A percentile compares a stretch with the other conserved stretches of the same genome.
Evolutionary conservation across 2,888 invertebrate genomes (phyloP).

Genomic region (Malachius bipustulatus): DNA sequence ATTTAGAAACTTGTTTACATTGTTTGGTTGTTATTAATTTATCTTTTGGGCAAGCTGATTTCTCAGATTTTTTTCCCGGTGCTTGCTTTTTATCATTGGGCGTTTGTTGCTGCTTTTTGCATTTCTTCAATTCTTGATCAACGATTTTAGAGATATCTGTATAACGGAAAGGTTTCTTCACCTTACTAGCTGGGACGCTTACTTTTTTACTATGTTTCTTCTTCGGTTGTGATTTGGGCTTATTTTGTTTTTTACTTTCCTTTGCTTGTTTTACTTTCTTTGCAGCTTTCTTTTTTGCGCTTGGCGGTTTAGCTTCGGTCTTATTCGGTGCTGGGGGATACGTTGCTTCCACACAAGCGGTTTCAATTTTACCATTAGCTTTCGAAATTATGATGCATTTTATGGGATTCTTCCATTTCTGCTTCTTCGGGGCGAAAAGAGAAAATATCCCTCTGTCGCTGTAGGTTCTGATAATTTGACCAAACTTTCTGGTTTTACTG

Average conservation of each 20-base stretch:
- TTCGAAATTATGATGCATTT: not conserved
- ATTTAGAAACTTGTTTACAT: not conserved
- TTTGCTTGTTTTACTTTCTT: too few species aligned
- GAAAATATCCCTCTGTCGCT: not conserved
- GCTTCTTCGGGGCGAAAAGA: not conserved
- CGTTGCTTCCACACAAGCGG: conserved; percentile 1
- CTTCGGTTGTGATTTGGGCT: too few species aligned
- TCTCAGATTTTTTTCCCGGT: not conserved
- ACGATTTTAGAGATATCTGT: too few species aligned
- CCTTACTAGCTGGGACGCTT: too few species aligned
- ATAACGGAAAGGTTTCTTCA: too few species aligned
- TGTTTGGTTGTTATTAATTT: not conserved
- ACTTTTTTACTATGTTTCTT: too few species aligned
- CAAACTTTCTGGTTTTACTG: too few species aligned
- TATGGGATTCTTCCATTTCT: not conserved
- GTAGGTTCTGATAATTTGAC: not conserved
- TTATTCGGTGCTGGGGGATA: not conserved
- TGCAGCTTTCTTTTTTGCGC: too few species aligned
- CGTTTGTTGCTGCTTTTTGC: too few species aligned
- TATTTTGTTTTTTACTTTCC: too few species aligned
- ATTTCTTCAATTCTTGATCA: not conserved
- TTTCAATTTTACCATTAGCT: not conserved
- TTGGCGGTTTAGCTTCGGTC: too few species aligned
- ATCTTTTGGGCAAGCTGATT: not conserved
- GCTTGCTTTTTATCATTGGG: too few species aligned